Base-by-base conservation (phyloP, 2,888 invertebrate genomes). In the Leptopilina drosophilae region DNA sequence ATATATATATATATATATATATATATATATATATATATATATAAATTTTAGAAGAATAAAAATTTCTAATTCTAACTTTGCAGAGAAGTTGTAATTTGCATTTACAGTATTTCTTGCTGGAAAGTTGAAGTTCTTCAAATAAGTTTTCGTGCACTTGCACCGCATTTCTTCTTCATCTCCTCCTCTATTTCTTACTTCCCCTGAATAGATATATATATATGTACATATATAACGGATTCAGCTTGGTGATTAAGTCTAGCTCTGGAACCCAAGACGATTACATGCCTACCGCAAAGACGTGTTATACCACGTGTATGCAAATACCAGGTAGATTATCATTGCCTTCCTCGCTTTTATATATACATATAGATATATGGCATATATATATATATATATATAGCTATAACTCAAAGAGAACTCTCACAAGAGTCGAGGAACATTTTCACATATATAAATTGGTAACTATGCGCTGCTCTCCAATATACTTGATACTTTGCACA, bases 321-420 rank as follows among this genome's bases (percentile, higher is more conserved):
- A 69, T 69, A 69, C 26, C 33, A n/a, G 26, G 49, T 69, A 69
- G 69, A 69, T 69, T 69, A 69, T 69, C 69, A 69, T 69, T 69
- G 53, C 69, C 69, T 69, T 69, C 67, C 49, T 26, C 46, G 53
- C 20, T 53, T 26, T 69, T 33, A 53, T 49, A 53, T 20, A 69
- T 14, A 42, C 42, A 42, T 42, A 42, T 42, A 42, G 5, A 42
- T 5, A 8, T 42, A 33, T 5, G 20, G 20, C 20, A 53, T 20
- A 69, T 14, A 42, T 7, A 2, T 42, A 42, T 42, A 42, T 42
- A 42, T 42, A 42, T 1, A 8, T 7, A 69, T 69, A 53, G 7
- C 26, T 69, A 53, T 69, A 53, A 49, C 14, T 26, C 49, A 14
- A 49, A 11, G 20, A 33, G 49, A 49, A 69, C 53, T 69, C 15